Conservation (phyloP, 2,113 vertebrate species). For the Antechinus flavipes region DNA sequence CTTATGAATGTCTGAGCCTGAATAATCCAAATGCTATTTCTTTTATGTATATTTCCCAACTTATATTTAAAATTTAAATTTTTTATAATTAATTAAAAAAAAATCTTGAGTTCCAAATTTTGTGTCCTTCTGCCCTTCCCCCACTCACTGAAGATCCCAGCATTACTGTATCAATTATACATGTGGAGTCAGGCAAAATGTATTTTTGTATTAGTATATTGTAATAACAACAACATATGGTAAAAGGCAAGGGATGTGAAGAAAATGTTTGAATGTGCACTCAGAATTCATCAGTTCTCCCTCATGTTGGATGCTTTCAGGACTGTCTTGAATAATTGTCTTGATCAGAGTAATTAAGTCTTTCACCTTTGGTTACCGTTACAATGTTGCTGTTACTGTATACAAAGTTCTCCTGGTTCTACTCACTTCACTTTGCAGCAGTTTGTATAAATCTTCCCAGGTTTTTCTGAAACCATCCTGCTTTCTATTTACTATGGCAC, state of each 20-base stretch:
- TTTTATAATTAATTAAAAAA: neutral
- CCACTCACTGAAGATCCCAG: neutral
- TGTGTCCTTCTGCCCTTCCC: neutral
- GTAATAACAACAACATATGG: neutral
- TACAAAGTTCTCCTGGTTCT: neutral
- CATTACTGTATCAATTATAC: neutral
- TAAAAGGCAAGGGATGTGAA: neutral
- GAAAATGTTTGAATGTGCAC: no score
- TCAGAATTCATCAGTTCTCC: no score
- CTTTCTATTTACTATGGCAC: neutral
- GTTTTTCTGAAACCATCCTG: neutral
- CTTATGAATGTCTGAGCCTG: neutral
- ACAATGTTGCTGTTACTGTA: no score
- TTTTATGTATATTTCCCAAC: neutral
- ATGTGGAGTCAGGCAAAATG: neutral
- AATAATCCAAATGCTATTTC: neutral
- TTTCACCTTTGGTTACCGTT: no score
- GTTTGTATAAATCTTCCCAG: neutral
- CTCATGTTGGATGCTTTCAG: no score
- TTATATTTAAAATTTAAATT: neutral
- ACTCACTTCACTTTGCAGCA: neutral
- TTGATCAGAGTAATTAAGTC: no score
- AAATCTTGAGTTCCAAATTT: neutral
- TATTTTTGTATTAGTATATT: neutral
- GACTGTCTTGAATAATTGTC: no score